These are phyloP conservation scores for Entomyzon cyanotis DNA, from an alignment of 2,113 vertebrate genomes.

Conservation along the genomic window DNA sequence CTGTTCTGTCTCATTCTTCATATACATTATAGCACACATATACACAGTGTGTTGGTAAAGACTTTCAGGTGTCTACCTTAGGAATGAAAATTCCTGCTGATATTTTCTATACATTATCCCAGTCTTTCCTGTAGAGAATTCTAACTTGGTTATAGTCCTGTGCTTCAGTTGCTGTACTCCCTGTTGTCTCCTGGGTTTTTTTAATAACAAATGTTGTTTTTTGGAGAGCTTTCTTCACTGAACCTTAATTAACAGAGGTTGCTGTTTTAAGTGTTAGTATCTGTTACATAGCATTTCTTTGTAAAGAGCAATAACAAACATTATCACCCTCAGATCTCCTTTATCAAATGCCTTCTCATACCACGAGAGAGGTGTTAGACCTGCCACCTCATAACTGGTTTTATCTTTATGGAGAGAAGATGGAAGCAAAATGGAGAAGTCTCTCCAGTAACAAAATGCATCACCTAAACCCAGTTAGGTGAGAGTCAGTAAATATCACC, in stretches of 20 bases:
- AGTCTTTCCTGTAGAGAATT: background rate
- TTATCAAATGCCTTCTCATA: background rate
- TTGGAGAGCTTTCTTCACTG: background rate
- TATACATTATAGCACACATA: background rate
- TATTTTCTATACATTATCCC: background rate
- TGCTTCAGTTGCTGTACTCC: background rate
- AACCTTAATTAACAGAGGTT: background rate
- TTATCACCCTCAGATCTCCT: background rate
- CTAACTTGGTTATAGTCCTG: background rate
- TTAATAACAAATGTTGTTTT: background rate
- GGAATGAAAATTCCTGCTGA: background rate
- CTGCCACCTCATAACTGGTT: background rate
- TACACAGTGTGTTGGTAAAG: background rate
- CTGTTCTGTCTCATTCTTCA: background rate
- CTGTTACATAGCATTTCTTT: background rate
- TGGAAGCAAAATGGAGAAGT: background rate
- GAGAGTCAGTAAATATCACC: background rate
- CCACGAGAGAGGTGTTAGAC: background rate
- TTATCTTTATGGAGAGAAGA: background rate
- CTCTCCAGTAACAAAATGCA: background rate
- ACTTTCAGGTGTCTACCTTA: background rate
- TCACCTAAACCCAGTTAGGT: background rate
- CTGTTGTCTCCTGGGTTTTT: background rate
- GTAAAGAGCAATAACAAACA: background rate
- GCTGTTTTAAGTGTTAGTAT: background rate